A percentile compares a stretch with the other conserved stretches of the same genome.
phyloP scores from a whole-genome alignment of 2,888 invertebrate species.

The Seira ritae region DNA sequence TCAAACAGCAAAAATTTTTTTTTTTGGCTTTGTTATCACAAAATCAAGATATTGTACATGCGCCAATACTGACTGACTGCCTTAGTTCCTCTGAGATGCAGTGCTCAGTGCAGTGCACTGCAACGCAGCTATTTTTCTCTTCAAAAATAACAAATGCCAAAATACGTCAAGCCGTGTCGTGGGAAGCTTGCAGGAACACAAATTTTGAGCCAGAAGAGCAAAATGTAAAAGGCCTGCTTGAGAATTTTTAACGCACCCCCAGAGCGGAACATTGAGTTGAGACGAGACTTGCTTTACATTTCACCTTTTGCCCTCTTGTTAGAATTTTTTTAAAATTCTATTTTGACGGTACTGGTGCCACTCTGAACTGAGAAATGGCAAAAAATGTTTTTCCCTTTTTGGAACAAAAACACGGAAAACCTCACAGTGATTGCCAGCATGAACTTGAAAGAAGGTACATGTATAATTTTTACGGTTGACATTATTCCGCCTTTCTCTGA shows the following conservation, averaged over 20 bases:
- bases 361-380: background rate
- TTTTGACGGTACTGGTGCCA: conserved; percentile 17
- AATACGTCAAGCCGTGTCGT: too few species aligned
- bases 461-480: conserved; percentile 12
- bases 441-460: background rate
- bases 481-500: background rate
- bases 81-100: too few species aligned
- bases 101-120: too few species aligned
- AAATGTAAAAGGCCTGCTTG: conserved; percentile 7
- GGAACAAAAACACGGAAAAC: background rate
- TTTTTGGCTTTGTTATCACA: conserved; percentile 24
- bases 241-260: background rate
- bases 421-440: background rate
- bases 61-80: background rate
- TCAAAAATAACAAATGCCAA: conserved; percentile 16
- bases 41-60: background rate
- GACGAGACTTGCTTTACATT: too few species aligned
- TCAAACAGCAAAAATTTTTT: background rate
- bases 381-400: background rate
- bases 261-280: conserved; percentile 42
- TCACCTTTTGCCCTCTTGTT: conserved; percentile 54
- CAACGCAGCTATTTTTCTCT: conserved; percentile 52
- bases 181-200: too few species aligned
- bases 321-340: background rate
- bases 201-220: background rate